Conservation (phyloP, 2,888 invertebrate species). For the Drosophila cognata region DNA sequence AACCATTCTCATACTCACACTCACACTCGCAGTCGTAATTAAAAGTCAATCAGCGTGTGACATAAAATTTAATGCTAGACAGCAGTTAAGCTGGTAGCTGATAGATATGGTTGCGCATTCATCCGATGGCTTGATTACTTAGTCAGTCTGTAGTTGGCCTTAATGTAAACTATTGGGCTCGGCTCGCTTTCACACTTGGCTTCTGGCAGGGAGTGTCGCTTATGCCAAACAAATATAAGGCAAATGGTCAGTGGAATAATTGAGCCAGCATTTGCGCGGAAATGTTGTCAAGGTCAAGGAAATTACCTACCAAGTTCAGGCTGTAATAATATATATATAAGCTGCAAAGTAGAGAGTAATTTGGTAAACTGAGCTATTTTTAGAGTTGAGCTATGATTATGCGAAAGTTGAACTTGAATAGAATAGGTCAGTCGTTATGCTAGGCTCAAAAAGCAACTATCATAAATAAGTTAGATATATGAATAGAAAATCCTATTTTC, state of each 20-base stretch:
- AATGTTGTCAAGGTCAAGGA: not conserved
- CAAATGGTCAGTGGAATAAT: not conserved
- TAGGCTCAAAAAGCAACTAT: not conserved
- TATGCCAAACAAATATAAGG: not conserved
- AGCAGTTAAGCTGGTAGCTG: slow-evolving; percentile 13
- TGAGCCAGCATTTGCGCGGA: not conserved
- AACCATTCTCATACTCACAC: not conserved
- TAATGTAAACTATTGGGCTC: not conserved
- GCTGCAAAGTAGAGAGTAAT: not conserved
- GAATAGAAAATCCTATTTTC: not conserved
- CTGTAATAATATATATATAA: not conserved
- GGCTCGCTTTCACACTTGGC: not conserved
- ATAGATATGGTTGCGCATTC: slow-evolving; percentile 15
- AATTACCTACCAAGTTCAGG: not conserved
- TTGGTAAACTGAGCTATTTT: not conserved
- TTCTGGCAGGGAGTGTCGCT: not conserved
- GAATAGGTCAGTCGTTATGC: not conserved
- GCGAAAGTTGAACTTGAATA: not conserved
- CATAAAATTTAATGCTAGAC: slow-evolving; percentile 50
- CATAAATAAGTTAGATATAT: not conserved
- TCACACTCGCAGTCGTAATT: slow-evolving; percentile 52
- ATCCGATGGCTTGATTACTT: slow-evolving; percentile 25
- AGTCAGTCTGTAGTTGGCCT: not conserved
- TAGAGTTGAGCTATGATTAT: not conserved
- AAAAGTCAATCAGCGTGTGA: slow-evolving; percentile 74